Evolutionary conservation across 2,888 invertebrate genomes (phyloP), one percentile per base, ranked within the genome.

Genomic region (Brenthis ino): DNA sequence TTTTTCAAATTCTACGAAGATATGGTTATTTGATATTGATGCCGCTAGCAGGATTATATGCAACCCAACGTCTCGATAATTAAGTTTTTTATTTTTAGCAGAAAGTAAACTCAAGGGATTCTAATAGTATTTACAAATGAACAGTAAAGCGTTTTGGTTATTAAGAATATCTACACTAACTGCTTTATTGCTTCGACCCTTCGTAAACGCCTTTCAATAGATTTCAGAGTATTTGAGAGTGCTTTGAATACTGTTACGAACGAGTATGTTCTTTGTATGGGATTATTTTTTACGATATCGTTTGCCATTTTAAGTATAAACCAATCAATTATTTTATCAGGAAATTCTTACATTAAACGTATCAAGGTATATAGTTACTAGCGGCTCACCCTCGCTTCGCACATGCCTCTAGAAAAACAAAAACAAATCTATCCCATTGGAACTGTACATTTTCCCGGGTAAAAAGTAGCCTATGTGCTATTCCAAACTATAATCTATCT

Each of bases 121-220:
- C 53, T 28, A 16, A 64, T 8, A 8, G 8, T 43, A 43, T 43
- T 43, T 43, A 43, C 8, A 47, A 20, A 48, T 47, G 16, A 58
- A 47, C 47, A 54, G 64, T 55, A 67, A 67, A 66, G 55, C 64
- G 67, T 67, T 67, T 69, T 67, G 64, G 64, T 50, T 69, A 69
- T 65, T 72, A 66, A 65, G 67, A 64, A 66, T 64, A 67, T 43
- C 61, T 61, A 53, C 24, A 47, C 47, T 60, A 61, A 71, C 56
- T 55, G 69, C 66, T 71, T 64, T 69, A 69, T 65, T 61, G 65
- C 65, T 24, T 37, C 63, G 70, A 67, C 67, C 70, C 70, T 67
- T 28, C 64, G 50, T 60, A 69, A 67, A 50, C 54, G 70, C n/a
- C 50, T 43, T 54, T 56, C 67, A 64, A 70, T 67, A 70, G 64